These are phyloP conservation scores for Drosophila punjabiensis DNA, from an alignment of 1,140 invertebrate species.

Conservation along the genomic window DNA sequence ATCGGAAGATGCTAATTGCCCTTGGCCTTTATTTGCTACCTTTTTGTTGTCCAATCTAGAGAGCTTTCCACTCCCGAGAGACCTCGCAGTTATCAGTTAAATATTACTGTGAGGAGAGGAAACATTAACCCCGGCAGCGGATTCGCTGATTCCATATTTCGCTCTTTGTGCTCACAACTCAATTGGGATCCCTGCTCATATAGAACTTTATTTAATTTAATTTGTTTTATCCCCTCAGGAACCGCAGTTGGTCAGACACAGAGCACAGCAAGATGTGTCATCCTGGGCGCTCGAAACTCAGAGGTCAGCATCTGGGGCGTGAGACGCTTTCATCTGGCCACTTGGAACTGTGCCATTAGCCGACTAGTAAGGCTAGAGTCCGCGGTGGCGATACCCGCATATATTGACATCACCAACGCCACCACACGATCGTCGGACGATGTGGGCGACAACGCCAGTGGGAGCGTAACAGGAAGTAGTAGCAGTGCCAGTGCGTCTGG, in stretches of 20 bases:
- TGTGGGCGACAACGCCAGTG: conserved; percentile 7
- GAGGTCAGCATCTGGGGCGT: conserved; percentile 4
- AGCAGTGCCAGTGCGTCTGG: conserved; percentile 16
- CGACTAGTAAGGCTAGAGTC: conserved; percentile 53
- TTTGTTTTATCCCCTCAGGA: conserved; percentile 28
- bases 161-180: background rate
- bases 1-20: conserved; percentile 59
- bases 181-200: background rate
- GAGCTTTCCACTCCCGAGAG: background rate
- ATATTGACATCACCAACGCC: conserved; percentile 73
- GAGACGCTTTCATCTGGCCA: conserved; percentile 59
- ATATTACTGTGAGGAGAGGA: background rate
- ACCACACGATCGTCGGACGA: conserved; percentile 43
- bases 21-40: conserved; percentile 35
- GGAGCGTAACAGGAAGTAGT: conserved; percentile 8
- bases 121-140: conserved; percentile 24
- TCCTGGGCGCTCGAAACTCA: conserved; percentile 32
- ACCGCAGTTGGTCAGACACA: conserved; percentile 51
- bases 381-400: conserved; percentile 58
- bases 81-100: conserved; percentile 8
- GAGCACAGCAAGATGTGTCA: conserved; percentile 53
- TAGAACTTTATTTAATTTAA: background rate
- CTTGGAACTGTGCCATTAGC: conserved; percentile 30
- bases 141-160: conserved; percentile 14
- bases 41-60: conserved; percentile 14